Percentiles rank a stretch among this genome's conserved stretches.
Evolutionary conservation across 2,113 vertebrate species (phyloP).

Genomic region (Cyanoliseus patagonus): DNA sequence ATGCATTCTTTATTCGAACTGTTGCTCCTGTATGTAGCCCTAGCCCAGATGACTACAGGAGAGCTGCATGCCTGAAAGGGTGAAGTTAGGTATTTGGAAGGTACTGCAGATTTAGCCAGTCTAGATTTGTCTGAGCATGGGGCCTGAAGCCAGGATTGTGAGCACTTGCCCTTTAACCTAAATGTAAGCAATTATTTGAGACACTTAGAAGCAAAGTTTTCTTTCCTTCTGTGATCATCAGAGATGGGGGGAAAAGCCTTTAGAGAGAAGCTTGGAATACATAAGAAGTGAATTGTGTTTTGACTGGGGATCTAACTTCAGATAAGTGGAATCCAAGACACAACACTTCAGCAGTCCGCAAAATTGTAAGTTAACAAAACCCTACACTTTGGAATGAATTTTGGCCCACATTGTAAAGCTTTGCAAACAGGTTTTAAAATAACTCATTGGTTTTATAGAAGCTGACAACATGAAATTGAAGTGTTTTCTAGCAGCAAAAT

Average conservation of each 20-base stretch:
- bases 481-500: slow-evolving; percentile 10
- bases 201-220: background rate
- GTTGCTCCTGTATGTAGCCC: background rate
- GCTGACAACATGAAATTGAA: slow-evolving; percentile 46
- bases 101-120: background rate
- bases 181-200: background rate
- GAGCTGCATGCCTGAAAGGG: background rate
- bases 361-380: background rate
- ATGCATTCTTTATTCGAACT: background rate
- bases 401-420: background rate
- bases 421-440: slow-evolving; percentile 36
- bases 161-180: background rate
- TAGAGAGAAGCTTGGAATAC: background rate
- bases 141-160: background rate
- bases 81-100: background rate
- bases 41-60: background rate
- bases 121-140: background rate
- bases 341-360: background rate
- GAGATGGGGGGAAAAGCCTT: background rate
- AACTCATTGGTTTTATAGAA: background rate
- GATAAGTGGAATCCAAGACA: background rate
- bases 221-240: background rate
- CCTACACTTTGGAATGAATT: background rate
- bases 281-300: background rate
- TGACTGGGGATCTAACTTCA: background rate